Evolutionary conservation across 2,113 vertebrate genomes (phyloP).

Genomic region (Tringa solitaria): DNA sequence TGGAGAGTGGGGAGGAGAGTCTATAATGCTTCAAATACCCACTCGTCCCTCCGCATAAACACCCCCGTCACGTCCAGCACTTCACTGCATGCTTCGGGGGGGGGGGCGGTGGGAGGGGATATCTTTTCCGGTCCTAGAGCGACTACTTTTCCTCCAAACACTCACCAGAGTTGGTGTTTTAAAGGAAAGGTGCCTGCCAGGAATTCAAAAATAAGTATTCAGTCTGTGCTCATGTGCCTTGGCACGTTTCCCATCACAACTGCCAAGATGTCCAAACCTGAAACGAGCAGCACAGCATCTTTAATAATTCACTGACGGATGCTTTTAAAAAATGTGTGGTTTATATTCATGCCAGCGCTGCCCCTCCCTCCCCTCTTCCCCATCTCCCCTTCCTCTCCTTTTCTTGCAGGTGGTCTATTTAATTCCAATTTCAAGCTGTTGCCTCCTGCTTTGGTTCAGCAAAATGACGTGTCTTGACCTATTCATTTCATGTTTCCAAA

Average conservation of each 20-base stretch:
- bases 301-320: constrained; percentile 64
- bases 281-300: constrained; percentile 30
- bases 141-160: constrained; percentile 30
- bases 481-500: constrained; percentile 67
- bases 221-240: constrained; percentile 33
- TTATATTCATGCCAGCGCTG: constrained; percentile 58
- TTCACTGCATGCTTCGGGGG: background rate
- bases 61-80: background rate
- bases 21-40: background rate
- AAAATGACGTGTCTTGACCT: constrained; percentile 58
- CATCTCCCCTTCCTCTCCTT: constrained; percentile 47
- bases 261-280: constrained; percentile 70
- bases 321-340: constrained; percentile 64
- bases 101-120: background rate
- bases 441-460: constrained; percentile 62
- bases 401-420: constrained; percentile 75
- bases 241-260: constrained; percentile 29
- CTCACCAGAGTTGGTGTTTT: background rate
- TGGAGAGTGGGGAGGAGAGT: background rate
- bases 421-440: constrained; percentile 64
- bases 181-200: constrained; percentile 60
- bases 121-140: background rate
- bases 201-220: constrained; percentile 41
- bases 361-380: constrained; percentile 21
- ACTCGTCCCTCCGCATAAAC: background rate